phyloP scores from a whole-genome alignment of 2,888 invertebrate genomes.

The Syritta pipiens region DNA sequence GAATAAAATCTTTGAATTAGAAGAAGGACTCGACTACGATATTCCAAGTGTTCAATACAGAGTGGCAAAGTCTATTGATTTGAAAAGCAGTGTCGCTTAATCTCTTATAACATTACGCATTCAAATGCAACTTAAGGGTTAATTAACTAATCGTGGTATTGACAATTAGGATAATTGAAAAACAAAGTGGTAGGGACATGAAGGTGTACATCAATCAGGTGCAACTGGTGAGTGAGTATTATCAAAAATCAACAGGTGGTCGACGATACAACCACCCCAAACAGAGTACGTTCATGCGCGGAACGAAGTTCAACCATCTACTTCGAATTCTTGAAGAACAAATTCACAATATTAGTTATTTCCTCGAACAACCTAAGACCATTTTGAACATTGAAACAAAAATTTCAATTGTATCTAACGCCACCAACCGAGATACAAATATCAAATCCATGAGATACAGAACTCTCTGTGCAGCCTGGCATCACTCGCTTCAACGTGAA shows the following conservation, averaged over 20 bases:
- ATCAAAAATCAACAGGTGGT: constrained; percentile 1
- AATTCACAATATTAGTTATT: too few species aligned
- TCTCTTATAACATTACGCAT: constrained; percentile 38
- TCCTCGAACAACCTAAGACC: too few species aligned
- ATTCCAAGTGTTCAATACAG: neutral
- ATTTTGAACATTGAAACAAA: too few species aligned
- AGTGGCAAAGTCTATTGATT: constrained; percentile 25
- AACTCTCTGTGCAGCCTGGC: neutral
- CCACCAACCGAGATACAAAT: too few species aligned
- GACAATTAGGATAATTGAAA: constrained; percentile 56
- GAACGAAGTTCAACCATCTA: too few species aligned
- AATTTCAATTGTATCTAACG: too few species aligned
- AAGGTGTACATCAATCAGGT: constrained; percentile 5
- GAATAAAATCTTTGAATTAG: too few species aligned
- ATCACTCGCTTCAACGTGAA: neutral
- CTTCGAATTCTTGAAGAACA: too few species aligned
- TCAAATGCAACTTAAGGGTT: constrained; percentile 45
- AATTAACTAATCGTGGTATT: constrained; percentile 53
- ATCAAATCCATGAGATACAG: too few species aligned
- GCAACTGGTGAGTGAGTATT: constrained; percentile 16
- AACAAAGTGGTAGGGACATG: neutral
- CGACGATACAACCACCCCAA: too few species aligned
- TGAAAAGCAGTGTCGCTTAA: constrained; percentile 28
- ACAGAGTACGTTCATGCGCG: constrained; percentile 19
- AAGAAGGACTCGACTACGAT: neutral